phyloP scores from a whole-genome alignment of 1,140 invertebrate species.

The Eumaeus atala region DNA sequence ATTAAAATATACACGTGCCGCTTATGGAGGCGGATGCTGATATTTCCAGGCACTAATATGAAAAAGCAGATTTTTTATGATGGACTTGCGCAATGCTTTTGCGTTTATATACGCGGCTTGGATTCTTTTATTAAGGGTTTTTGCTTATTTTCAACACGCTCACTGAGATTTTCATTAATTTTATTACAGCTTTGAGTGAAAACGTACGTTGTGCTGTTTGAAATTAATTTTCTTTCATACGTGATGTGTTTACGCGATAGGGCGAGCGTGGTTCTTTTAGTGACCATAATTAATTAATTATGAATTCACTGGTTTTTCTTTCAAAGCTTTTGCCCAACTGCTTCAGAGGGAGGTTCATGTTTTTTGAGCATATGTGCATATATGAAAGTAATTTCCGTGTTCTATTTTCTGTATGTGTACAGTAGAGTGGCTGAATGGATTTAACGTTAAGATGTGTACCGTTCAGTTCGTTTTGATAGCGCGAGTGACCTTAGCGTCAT shows the following conservation, averaged over 20 bases:
- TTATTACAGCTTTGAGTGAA: slow-evolving; percentile 34
- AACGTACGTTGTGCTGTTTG: slow-evolving; percentile 22
- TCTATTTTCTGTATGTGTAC: no score
- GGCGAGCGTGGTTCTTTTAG: no score
- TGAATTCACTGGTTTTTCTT: background rate
- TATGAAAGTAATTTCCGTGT: no score
- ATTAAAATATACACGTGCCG: slow-evolving; percentile 3
- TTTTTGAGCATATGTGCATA: no score
- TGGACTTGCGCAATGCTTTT: slow-evolving; percentile 32
- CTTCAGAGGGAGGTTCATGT: no score
- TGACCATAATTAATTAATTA: background rate
- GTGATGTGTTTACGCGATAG: background rate
- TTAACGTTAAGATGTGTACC: no score
- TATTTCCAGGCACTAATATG: slow-evolving; percentile 19
- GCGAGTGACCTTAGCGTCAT: no score
- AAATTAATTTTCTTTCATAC: background rate
- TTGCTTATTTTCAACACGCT: slow-evolving; percentile 40
- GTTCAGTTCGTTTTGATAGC: no score
- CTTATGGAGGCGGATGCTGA: slow-evolving; percentile 10
- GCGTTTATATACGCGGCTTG: slow-evolving; percentile 42
- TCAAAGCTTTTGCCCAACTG: no score
- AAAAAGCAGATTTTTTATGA: slow-evolving; percentile 28
- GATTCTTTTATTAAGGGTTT: slow-evolving; percentile 38
- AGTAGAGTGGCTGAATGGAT: no score
- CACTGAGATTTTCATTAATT: slow-evolving; percentile 37